Evolutionary conservation across 2,113 vertebrate genomes (phyloP).

Genomic region (Laticauda colubrina): DNA sequence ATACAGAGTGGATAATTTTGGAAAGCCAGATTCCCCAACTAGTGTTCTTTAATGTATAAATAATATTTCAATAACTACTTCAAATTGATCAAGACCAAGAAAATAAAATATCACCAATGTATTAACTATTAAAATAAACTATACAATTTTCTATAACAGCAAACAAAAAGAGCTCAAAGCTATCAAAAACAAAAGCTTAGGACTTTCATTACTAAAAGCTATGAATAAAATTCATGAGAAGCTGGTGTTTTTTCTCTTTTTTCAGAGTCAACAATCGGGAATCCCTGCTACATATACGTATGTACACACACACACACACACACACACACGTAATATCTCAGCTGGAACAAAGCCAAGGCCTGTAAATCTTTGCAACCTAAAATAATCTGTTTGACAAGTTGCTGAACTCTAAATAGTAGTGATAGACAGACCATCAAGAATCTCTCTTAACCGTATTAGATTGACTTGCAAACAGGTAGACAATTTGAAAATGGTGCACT

Average conservation of each 20-base stretch:
- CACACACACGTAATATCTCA: not conserved
- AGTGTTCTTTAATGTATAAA: not conserved
- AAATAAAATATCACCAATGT: not conserved
- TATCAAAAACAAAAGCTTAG: not conserved
- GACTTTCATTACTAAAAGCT: not conserved
- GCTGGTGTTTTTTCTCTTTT: not conserved
- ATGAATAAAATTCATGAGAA: not conserved
- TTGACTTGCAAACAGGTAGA: not conserved
- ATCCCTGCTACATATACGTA: not conserved
- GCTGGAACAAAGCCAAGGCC: not conserved
- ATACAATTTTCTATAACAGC: not conserved
- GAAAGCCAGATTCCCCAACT: not conserved
- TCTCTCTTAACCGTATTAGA: not conserved
- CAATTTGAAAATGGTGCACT: not conserved
- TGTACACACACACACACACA: too few relatives aligned
- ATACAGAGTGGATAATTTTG: not conserved
- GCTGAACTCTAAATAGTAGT: not conserved
- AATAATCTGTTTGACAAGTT: not conserved
- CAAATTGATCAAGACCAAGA: not conserved
- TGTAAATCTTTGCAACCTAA: not conserved
- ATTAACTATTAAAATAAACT: not conserved
- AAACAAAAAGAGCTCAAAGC: not conserved
- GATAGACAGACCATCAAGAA: fast-evolving
- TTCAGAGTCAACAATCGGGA: not conserved
- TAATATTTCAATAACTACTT: not conserved